Evolutionary conservation across 2,113 vertebrate genomes (phyloP).

Genomic region (Tenebrosternarchus preto): DNA sequence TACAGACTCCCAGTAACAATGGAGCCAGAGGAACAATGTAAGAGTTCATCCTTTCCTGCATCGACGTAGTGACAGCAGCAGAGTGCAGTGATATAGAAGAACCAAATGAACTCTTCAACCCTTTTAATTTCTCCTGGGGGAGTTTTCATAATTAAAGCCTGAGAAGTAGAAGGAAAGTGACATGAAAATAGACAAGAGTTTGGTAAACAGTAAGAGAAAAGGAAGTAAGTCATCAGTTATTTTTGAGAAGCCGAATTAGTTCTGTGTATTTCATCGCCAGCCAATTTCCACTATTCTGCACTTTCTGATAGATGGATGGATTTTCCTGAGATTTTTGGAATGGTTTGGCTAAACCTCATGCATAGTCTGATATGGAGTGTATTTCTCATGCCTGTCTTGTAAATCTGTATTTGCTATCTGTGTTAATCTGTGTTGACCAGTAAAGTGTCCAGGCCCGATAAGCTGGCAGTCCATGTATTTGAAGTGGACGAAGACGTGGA

Average conservation of each 20-base stretch:
- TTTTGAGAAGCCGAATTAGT: background rate
- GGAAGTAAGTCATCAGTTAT: background rate
- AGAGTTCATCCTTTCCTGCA: constrained; percentile 34
- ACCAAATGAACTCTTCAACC: background rate
- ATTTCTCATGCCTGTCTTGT: background rate
- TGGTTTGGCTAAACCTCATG: background rate
- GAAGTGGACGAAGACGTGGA: constrained; percentile 98
- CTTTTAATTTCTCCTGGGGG: background rate
- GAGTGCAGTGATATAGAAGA: background rate
- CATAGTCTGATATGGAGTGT: too few species aligned
- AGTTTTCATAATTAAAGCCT: background rate
- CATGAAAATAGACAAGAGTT: background rate
- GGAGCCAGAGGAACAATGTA: constrained; percentile 35
- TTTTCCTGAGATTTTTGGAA: background rate
- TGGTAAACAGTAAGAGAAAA: background rate
- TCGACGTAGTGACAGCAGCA: background rate
- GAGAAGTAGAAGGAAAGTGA: background rate
- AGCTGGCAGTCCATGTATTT: constrained; percentile 93
- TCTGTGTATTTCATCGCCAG: background rate
- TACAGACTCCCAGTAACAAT: constrained; percentile 53
- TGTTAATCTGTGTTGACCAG: constrained; percentile 66
- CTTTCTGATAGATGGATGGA: background rate
- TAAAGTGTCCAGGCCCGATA: constrained; percentile 87
- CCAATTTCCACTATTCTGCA: background rate
- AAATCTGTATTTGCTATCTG: background rate